Conservation (phyloP, 1,140 invertebrate species). For the Ceratina japonica region DNA sequence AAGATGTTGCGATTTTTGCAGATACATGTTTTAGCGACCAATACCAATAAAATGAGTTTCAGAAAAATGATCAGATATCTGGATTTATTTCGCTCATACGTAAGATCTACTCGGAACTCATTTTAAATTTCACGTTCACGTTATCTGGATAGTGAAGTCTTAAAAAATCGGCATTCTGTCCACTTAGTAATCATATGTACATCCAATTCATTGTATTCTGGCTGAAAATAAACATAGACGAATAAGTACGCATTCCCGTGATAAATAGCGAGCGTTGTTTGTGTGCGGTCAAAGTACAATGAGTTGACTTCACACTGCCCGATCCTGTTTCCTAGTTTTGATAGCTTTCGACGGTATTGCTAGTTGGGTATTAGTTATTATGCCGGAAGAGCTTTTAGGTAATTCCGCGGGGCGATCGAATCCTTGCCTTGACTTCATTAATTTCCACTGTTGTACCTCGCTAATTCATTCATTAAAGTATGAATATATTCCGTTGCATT, state of each 20-base stretch:
- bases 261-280: no score
- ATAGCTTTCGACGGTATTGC: not conserved
- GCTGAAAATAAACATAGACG: no score
- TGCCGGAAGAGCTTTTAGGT: not conserved
- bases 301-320: not conserved
- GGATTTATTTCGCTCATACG: no score
- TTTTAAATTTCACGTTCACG: not conserved
- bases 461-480: no score
- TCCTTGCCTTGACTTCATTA: not conserved
- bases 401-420: slow-evolving; percentile 2
- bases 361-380: not conserved
- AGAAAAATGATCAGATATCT: no score
- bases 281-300: no score
- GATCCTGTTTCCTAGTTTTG: slow-evolving; percentile 1
- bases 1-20: no score
- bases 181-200: slow-evolving; percentile 7
- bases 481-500: not conserved
- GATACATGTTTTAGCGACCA: no score
- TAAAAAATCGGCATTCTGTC: not conserved
- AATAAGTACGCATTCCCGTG: no score
- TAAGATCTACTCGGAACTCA: no score
- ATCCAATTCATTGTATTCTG: no score
- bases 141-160: slow-evolving; percentile 11
- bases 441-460: not conserved
- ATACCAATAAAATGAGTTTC: no score